phyloP scores from a whole-genome alignment of 2,888 invertebrate genomes.

The Lathronympha strigana region DNA sequence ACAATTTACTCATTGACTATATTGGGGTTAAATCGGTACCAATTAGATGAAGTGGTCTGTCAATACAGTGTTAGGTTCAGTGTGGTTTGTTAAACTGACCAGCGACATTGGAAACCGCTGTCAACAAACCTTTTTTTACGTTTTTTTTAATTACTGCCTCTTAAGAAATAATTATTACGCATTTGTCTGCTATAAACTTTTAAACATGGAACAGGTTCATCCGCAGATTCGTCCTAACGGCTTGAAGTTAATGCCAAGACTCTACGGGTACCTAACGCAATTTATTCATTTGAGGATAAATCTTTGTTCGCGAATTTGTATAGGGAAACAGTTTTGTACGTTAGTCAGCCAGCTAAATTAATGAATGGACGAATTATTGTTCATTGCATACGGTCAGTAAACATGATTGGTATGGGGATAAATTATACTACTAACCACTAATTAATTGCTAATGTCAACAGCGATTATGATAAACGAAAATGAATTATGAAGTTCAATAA shows the following conservation, averaged over 20 bases:
- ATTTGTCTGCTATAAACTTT: background rate
- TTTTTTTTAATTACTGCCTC: background rate
- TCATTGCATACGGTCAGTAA: no score
- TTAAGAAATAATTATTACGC: background rate
- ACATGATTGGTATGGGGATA: no score
- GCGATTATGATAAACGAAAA: no score
- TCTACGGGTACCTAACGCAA: slow-evolving; percentile 28
- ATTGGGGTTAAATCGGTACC: slow-evolving; percentile 65
- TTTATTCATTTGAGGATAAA: background rate
- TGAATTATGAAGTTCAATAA: no score
- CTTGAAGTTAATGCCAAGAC: slow-evolving; percentile 27
- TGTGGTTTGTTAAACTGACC: slow-evolving; percentile 19
- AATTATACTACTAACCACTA: no score
- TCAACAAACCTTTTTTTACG: background rate
- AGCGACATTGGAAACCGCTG: slow-evolving; percentile 2
- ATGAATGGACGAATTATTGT: no score
- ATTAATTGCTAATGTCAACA: no score
- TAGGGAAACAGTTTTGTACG: no score
- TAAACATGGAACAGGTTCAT: slow-evolving; percentile 2
- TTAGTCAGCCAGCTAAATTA: no score
- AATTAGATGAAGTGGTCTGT: slow-evolving; percentile 51
- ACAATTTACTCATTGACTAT: slow-evolving; percentile 51
- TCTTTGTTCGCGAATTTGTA: no score
- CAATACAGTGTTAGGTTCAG: slow-evolving; percentile 19
- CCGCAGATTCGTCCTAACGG: background rate